Base-by-base conservation (phyloP, 2,888 invertebrate species). In the Mythimna impura region DNA sequence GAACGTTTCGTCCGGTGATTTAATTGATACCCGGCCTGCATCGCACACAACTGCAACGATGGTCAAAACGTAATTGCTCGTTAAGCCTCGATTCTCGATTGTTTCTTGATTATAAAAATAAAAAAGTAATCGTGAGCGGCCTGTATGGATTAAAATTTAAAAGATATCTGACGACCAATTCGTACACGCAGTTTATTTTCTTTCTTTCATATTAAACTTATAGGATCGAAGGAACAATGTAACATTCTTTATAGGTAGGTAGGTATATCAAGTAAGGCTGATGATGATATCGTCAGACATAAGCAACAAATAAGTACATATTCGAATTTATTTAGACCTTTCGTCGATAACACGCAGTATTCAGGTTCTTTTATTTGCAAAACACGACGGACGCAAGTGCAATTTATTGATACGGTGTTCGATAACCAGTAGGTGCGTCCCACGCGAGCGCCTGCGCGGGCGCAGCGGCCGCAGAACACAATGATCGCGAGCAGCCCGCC, bases 391-490 rank as follows among this genome's bases (percentile, higher is more conserved):
- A 93, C 92, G 91, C 94, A 93, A 94, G 93, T 94, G 92, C 94
- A 96, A 96, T 96, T 96, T 96, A 96, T 96, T 95, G 94, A 94
- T 94, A 92, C 93, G 89, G 93, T 91, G 91, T 90, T 90, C 92
- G 95, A 96, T 96, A 95, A 90, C 93, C 95, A 94, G 95, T 93
- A 95, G 95, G 92, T 90, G 88, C 95, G 86, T 86, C 95, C 95
- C 95, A 95, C 96, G 96, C 94, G 89, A 86, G 88, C 84, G 50
- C 50, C 50, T 50, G 50, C 50, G 86, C 86, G 69, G 85, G 83
- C 78, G 74, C 79, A 82, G 85, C 89, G 70, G 62, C 77, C 78
- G 68, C 65, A 73, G 71, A 82, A 78, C 75, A 91, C 92, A 90
- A 90, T 90, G 90, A 91, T 89, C 90, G 88, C 87, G 84, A 85